Evolutionary conservation across 1,140 invertebrate species (phyloP).

Genomic region (Lordiphosa stackelbergi): DNA sequence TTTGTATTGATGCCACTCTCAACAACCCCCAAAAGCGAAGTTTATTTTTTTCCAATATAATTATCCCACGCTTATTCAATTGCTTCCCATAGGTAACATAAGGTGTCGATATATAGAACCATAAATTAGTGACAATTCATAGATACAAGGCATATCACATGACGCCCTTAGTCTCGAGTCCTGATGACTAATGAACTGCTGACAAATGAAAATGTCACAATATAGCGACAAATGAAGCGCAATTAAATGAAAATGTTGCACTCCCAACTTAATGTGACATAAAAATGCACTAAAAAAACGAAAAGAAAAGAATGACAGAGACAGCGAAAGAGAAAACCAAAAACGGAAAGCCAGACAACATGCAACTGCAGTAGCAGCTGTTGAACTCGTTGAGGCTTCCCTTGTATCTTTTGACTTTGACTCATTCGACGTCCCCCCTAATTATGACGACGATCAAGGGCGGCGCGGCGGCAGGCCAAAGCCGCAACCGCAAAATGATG

Average conservation of each 20-base stretch:
- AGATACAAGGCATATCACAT: slow-evolving; percentile 4
- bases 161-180: slow-evolving; percentile 6
- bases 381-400: slow-evolving; percentile 34
- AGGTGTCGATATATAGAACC: slow-evolving; percentile 35
- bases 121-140: slow-evolving; percentile 43
- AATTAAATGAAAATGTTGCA: slow-evolving; percentile 38
- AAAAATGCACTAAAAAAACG: slow-evolving; percentile 42
- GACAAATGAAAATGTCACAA: slow-evolving; percentile 54
- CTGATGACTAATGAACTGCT: slow-evolving; percentile 44
- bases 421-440: slow-evolving; percentile 13
- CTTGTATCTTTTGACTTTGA: slow-evolving; percentile 11
- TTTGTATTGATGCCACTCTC: neutral
- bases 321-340: slow-evolving; percentile 1
- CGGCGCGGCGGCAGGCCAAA: slow-evolving; percentile 8
- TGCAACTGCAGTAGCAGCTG: slow-evolving; percentile 23
- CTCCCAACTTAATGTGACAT: slow-evolving; percentile 37
- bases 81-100: slow-evolving; percentile 33
- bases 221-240: slow-evolving; percentile 44
- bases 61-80: slow-evolving; percentile 26
- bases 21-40: slow-evolving; percentile 1
- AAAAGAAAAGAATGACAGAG: slow-evolving; percentile 6
- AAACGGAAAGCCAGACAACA: slow-evolving; percentile 20
- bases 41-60: slow-evolving; percentile 1
- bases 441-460: slow-evolving; percentile 44
- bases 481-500: slow-evolving; percentile 43